phyloP scores from a whole-genome alignment of 2,113 vertebrate species.

The Rana temporaria region DNA sequence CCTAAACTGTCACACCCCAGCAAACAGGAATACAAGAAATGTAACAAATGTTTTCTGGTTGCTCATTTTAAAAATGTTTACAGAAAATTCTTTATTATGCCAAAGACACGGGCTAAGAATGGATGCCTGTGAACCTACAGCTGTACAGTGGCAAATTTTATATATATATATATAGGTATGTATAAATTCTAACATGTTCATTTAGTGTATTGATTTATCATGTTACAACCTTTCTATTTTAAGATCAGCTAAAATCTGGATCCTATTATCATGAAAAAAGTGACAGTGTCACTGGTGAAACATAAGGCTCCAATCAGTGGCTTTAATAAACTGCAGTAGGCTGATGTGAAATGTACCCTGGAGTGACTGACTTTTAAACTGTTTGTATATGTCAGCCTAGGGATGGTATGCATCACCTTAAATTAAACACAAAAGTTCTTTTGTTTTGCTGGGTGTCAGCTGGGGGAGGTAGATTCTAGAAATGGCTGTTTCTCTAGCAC shows the following conservation, averaged over 20 bases:
- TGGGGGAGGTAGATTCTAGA: constrained; percentile 49
- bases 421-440: constrained; percentile 53
- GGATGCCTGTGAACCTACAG: not conserved
- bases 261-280: constrained; percentile 46
- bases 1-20: no score
- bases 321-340: constrained; percentile 27
- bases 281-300: constrained; percentile 7
- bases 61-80: not conserved
- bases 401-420: constrained; percentile 41
- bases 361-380: constrained; percentile 51
- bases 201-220: constrained; percentile 30
- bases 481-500: constrained; percentile 29
- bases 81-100: not conserved
- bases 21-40: not conserved
- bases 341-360: constrained; percentile 41
- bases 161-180: constrained; percentile 1
- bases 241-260: constrained; percentile 40
- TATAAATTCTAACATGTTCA: constrained; percentile 31
- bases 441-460: constrained; percentile 56
- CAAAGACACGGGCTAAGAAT: not conserved
- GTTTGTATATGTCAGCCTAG: constrained; percentile 8
- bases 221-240: constrained; percentile 45
- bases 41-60: not conserved
- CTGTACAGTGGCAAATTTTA: not conserved
- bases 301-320: constrained; percentile 18